phyloP scores from a whole-genome alignment of 2,888 invertebrate genomes.

The Acanthosepion esculentum region DNA sequence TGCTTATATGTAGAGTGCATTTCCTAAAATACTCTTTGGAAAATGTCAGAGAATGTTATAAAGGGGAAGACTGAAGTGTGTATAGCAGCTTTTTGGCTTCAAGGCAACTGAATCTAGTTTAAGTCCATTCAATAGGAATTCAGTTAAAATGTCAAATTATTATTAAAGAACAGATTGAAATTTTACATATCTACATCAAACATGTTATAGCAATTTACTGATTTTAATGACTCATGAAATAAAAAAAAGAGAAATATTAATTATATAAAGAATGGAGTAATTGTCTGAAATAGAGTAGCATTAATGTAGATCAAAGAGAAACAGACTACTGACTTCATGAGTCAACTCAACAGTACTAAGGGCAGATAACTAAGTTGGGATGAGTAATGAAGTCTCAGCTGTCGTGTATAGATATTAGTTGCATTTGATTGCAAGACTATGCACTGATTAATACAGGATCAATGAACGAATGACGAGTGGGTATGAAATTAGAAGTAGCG shows the following conservation, averaged over 20 bases:
- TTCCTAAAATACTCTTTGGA: neutral
- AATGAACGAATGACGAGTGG: neutral
- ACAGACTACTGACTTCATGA: neutral
- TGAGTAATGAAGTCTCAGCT: slow-evolving; percentile 2
- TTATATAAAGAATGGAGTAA: neutral
- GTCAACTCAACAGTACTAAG: slow-evolving; percentile 18
- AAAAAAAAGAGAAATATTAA: neutral
- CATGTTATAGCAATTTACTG: neutral
- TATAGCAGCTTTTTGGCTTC: slow-evolving; percentile 33
- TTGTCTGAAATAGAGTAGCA: neutral
- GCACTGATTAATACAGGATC: neutral
- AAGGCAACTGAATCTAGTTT: neutral
- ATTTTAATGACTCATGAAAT: neutral
- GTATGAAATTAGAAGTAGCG: neutral
- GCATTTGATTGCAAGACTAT: neutral
- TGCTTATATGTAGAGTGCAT: neutral
- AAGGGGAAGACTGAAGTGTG: neutral
- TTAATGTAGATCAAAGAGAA: neutral
- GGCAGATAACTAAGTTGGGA: neutral
- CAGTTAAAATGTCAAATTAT: neutral
- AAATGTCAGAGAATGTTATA: slow-evolving; percentile 18
- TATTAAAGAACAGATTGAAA: neutral
- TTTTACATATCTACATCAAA: neutral
- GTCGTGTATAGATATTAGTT: neutral
- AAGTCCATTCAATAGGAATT: slow-evolving; percentile 12